A percentile compares a stretch with the other conserved stretches of the same genome.
Conservation (phyloP, 2,888 invertebrate species). For the Drosophila ustulata region DNA sequence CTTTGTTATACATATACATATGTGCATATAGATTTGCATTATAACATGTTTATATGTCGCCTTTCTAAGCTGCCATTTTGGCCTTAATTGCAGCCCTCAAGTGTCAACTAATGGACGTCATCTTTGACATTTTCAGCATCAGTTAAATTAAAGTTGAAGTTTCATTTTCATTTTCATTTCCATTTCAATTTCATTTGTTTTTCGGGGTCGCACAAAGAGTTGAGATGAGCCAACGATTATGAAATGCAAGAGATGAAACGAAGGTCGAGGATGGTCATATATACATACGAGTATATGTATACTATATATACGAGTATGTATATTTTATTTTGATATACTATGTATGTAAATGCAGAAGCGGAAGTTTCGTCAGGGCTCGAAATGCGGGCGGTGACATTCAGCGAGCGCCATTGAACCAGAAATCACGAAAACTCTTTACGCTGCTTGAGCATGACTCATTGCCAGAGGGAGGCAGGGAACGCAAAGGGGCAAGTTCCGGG, state of each 20-base stretch:
- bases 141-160: neutral
- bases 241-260: conserved; percentile 36
- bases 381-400: conserved; percentile 56
- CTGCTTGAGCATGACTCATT: conserved; percentile 59
- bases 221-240: conserved; percentile 23
- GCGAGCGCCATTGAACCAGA: conserved; percentile 71
- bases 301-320: neutral
- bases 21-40: conserved; percentile 61
- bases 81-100: conserved; percentile 38
- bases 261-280: conserved; percentile 47
- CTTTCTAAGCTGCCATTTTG: conserved; percentile 46
- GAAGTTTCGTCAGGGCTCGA: conserved; percentile 39
- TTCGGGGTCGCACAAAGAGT: conserved; percentile 20
- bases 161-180: conserved; percentile 37
- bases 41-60: conserved; percentile 29
- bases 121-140: conserved; percentile 61
- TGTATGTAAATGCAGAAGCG: conserved; percentile 7
- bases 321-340: conserved; percentile 3
- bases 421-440: conserved; percentile 69
- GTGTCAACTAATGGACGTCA: conserved; percentile 51
- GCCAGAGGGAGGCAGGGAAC: too few species aligned
- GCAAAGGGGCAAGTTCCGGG: conserved; percentile 6
- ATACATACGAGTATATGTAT: neutral
- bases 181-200: conserved; percentile 16
- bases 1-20: conserved; percentile 40